These are phyloP conservation scores for Ladona fulva DNA, from an alignment of 1,140 invertebrate species.

Conservation along the genomic window DNA sequence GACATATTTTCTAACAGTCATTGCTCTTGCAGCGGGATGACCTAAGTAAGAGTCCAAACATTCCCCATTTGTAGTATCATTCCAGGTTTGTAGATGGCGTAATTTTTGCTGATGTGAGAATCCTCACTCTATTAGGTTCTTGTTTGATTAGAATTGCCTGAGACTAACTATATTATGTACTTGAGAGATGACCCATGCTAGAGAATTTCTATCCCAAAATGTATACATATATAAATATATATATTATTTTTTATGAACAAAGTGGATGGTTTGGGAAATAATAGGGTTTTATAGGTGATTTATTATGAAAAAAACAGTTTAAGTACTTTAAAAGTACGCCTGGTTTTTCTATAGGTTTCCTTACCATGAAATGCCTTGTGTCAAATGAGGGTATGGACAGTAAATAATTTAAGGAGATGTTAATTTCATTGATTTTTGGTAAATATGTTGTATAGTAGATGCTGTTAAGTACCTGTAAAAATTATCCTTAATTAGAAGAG, in stretches of 20 bases:
- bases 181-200: slow-evolving; percentile 4
- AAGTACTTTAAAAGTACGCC: not conserved
- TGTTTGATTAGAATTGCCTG: not conserved
- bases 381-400: not conserved
- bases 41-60: not conserved
- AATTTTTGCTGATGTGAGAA: not conserved
- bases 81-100: slow-evolving; percentile 7
- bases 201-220: not conserved
- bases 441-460: not conserved
- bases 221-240: not conserved
- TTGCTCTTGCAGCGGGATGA: not conserved
- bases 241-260: slow-evolving; percentile 10
- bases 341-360: slow-evolving; percentile 9
- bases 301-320: slow-evolving; percentile 2
- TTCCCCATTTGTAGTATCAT: slow-evolving; percentile 15
- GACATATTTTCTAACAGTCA: slow-evolving; percentile 14
- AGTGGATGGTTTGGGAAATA: slow-evolving; percentile 4
- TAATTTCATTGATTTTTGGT: not conserved
- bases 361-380: slow-evolving; percentile 1
- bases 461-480: not conserved
- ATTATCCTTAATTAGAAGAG: slow-evolving; percentile 6
- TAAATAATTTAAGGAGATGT: slow-evolving; percentile 10
- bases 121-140: not conserved
- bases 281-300: slow-evolving; percentile 10
- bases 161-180: not conserved